A percentile compares a stretch with the other conserved stretches of the same genome.
phyloP scores from a whole-genome alignment of 1,140 invertebrate genomes.

The Caenorhabditis inopinata region DNA sequence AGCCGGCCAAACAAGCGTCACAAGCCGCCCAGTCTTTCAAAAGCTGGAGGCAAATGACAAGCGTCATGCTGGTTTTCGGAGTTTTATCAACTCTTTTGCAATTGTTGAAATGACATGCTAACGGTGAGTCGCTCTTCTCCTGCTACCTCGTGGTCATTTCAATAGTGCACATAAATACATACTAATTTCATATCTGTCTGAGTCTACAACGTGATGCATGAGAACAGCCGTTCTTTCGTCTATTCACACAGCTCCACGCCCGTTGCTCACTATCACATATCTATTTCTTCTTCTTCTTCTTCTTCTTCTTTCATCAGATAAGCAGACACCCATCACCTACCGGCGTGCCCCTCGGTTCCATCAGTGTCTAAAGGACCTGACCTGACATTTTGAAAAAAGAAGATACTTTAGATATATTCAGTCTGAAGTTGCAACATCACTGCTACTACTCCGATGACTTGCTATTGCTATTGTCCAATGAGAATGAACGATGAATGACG shows the following conservation, averaged over 20 bases:
- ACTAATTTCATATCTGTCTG: neutral
- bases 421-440: neutral
- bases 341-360: neutral
- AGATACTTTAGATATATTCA: slow-evolving; percentile 6
- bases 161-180: neutral
- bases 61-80: too few species aligned
- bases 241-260: neutral
- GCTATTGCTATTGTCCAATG: neutral
- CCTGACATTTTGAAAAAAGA: slow-evolving; percentile 31
- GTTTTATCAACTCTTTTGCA: neutral
- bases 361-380: neutral
- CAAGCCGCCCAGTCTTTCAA: too few species aligned
- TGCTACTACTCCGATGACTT: neutral
- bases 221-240: slow-evolving; percentile 26
- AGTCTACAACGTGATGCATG: neutral
- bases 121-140: neutral
- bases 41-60: too few species aligned
- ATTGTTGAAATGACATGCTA: slow-evolving; percentile 1
- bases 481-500: slow-evolving; percentile 22
- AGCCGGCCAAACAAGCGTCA: too few species aligned
- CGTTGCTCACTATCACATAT: neutral
- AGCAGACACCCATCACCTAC: neutral
- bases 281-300: too few species aligned
- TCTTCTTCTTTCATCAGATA: neutral
- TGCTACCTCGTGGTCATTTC: neutral